A percentile compares a stretch with the other conserved stretches of the same genome.
These are phyloP conservation scores for Calliphora vicina DNA, from an alignment of 1,140 invertebrate species.

Conservation along the genomic window DNA sequence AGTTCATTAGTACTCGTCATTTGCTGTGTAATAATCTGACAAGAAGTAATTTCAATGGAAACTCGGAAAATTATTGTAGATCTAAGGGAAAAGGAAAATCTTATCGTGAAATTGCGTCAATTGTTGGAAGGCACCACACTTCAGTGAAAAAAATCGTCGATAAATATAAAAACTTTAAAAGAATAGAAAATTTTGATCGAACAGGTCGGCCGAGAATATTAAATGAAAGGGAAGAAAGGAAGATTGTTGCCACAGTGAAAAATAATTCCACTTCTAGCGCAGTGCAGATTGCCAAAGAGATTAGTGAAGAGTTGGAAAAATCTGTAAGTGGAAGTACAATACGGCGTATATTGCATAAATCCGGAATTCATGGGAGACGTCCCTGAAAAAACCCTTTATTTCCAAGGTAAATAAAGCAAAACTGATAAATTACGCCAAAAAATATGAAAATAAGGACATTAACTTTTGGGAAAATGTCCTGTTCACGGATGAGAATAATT, in stretches of 20 bases:
- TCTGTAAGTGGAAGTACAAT: background rate
- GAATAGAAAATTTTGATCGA: background rate
- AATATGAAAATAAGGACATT: background rate
- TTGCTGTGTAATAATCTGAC: too few species aligned
- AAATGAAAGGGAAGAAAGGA: background rate
- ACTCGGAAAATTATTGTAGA: too few species aligned
- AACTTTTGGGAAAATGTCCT: background rate
- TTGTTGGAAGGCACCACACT: background rate
- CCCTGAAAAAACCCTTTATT: background rate
- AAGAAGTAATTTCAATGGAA: too few species aligned
- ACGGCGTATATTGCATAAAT: too few species aligned
- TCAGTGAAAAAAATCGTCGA: background rate
- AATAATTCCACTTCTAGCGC: background rate
- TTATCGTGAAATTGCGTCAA: background rate
- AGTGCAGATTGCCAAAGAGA: background rate
- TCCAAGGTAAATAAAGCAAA: background rate
- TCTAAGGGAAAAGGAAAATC: background rate
- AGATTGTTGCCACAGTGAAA: background rate
- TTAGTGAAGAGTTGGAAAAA: background rate
- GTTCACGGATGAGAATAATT: background rate
- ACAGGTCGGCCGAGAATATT: background rate
- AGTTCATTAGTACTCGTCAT: too few species aligned
- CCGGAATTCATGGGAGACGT: too few species aligned
- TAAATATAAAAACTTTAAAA: background rate
- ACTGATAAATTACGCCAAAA: background rate